Conservation (phyloP, 2,113 vertebrate species). For the Psilopsiagon aurifrons region DNA sequence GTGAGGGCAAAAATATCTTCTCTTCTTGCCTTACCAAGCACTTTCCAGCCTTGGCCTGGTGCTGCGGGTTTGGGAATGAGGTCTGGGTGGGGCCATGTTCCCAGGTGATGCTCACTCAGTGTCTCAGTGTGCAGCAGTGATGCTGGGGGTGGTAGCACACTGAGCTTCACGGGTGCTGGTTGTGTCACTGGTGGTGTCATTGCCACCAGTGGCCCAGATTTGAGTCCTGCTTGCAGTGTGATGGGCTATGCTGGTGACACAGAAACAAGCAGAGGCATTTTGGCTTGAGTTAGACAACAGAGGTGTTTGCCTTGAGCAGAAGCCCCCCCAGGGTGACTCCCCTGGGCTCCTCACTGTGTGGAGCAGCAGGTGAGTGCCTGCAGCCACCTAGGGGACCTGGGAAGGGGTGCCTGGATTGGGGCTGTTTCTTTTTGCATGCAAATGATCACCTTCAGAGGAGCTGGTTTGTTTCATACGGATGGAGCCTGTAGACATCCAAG, state of each 20-base stretch:
- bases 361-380: background rate
- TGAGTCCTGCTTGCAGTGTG: background rate
- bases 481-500: background rate
- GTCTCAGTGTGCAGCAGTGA: rapidly evolving
- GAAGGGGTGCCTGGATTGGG: background rate
- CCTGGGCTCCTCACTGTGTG: too few species aligned
- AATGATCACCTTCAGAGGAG: background rate
- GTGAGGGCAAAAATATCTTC: background rate
- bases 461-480: background rate
- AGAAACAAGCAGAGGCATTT: background rate
- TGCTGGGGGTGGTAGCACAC: background rate
- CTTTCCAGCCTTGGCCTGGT: background rate
- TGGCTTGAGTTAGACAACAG: background rate
- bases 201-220: background rate
- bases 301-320: background rate
- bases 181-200: background rate
- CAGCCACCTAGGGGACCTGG: background rate
- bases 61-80: background rate
- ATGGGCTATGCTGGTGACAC: background rate
- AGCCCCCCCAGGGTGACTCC: rapidly evolving
- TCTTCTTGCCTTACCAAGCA: background rate
- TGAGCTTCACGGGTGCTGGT: background rate
- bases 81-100: background rate
- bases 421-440: rapidly evolving
- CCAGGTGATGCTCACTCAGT: background rate